Evolutionary conservation across 1,140 invertebrate species (phyloP), one percentile per base, ranked within the genome.

Genomic region (Heliconius melpomene): DNA sequence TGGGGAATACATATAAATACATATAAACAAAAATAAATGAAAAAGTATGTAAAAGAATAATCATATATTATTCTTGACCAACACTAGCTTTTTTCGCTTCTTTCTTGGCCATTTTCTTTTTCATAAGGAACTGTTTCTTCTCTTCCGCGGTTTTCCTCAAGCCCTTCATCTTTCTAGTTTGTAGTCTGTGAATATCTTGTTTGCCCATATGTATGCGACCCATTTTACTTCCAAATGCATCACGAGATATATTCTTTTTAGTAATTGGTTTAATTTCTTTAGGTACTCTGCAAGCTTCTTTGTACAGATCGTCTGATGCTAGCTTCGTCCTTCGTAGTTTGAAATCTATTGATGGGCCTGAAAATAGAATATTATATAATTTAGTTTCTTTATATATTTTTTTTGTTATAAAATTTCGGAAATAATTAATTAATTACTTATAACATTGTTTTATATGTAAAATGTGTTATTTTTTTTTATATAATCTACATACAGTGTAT

Each of bases 141-240:
- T 97, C 97, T 74, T 96, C 95, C 7, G 96, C 87, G 0, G 96
- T 96, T 89, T 97, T 98, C 84, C 96, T 97, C 20, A 99, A 94
- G 71, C 98, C 98, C 94, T 99, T 99, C 96, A 99, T 97, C 93
- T 99, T 99, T 78, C 98, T 96, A 20, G 98, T 98, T 92, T 99
- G 98, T 82, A 99, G 95, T 84, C 96, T 97, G 32, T 96, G 95
- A 20, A 99, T 96, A 88, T 99, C 97, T 89, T 99, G 99, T 91
- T 96, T 96, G 74, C 97, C 97, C 95, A 99, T 96, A 93, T 99
- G 99, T 78, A 99, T 96, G 77, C 98, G 96, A 74, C 98, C 99
- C 87, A 98, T 95, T 86, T 97, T 98, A 9, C 97, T 97, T 79
- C 99, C 98, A 91, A 99, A 97, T 13, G 95, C 95, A 95, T 99